phyloP scores from a whole-genome alignment of 2,888 invertebrate genomes.

The Limnephilus lunatus region DNA sequence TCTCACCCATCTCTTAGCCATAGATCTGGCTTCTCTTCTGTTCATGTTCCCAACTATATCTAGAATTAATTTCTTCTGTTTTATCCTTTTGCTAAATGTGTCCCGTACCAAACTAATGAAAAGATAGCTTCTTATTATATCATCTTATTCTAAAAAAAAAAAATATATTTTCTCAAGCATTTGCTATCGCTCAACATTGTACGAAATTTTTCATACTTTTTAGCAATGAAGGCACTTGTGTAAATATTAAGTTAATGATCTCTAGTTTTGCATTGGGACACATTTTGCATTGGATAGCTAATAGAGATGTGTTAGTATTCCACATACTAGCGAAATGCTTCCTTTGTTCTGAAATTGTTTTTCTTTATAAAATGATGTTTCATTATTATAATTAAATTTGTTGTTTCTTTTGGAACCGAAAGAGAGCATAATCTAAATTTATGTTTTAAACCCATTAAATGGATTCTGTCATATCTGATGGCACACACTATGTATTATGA shows the following conservation, averaged over 20 bases:
- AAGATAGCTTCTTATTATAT: not conserved
- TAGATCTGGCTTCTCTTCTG: slow-evolving; percentile 25
- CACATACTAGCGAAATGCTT: slow-evolving; percentile 26
- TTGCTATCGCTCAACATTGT: not conserved
- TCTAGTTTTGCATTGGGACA: not conserved
- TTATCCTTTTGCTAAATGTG: not conserved
- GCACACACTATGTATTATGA: slow-evolving; percentile 68
- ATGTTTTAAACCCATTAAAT: slow-evolving; percentile 56
- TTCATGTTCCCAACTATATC: slow-evolving; percentile 5
- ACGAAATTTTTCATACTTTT: slow-evolving; percentile 1
- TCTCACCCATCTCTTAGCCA: not conserved
- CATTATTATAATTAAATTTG: slow-evolving; percentile 23
- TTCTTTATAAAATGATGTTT: slow-evolving; percentile 27
- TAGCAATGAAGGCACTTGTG: not conserved
- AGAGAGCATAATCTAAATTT: slow-evolving; percentile 47
- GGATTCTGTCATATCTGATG: slow-evolving; percentile 44
- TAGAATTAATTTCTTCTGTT: slow-evolving; percentile 42
- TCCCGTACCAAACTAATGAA: not conserved
- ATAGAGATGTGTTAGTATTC: not conserved
- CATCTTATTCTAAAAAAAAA: not conserved
- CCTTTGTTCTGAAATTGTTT: slow-evolving; percentile 10
- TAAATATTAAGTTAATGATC: not conserved
- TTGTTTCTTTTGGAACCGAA: slow-evolving; percentile 37
- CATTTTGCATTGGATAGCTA: not conserved
- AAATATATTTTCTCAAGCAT: not conserved